phyloP scores from a whole-genome alignment of 2,113 vertebrate species.

The Menura novaehollandiae region DNA sequence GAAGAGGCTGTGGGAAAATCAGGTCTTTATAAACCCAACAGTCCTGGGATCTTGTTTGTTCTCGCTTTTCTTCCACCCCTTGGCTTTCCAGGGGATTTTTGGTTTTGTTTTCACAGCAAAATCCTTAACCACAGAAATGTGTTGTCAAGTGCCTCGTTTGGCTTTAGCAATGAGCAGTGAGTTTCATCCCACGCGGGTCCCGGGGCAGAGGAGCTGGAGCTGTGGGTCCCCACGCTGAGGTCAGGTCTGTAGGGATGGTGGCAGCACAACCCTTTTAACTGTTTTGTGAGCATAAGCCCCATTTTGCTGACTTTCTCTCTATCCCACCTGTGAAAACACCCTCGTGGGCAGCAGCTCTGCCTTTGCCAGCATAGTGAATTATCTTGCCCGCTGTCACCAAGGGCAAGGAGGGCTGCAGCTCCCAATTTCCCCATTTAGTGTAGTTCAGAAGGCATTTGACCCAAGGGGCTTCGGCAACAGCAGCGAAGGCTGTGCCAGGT shows the following conservation, averaged over 20 bases:
- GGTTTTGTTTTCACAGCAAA: conserved; percentile 13
- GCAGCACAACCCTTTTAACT: not conserved
- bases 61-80: not conserved
- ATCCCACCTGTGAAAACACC: not conserved
- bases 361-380: not conserved
- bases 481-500: not conserved
- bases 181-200: not conserved
- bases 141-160: not conserved
- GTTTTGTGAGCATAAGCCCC: not conserved
- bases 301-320: not conserved
- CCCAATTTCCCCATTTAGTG: not conserved
- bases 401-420: not conserved
- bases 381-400: not conserved
- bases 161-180: not conserved
- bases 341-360: not conserved
- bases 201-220: rapidly evolving
- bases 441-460: not conserved
- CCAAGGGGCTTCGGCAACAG: not conserved
- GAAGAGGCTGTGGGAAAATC: not conserved
- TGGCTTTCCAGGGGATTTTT: not conserved
- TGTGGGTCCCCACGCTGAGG: rapidly evolving
- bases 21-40: not conserved
- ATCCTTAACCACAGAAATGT: not conserved
- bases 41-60: not conserved
- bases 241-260: not conserved